These are phyloP conservation scores for Hoplodrina blanda DNA, from an alignment of 2,888 invertebrate species.

Conservation along the genomic window DNA sequence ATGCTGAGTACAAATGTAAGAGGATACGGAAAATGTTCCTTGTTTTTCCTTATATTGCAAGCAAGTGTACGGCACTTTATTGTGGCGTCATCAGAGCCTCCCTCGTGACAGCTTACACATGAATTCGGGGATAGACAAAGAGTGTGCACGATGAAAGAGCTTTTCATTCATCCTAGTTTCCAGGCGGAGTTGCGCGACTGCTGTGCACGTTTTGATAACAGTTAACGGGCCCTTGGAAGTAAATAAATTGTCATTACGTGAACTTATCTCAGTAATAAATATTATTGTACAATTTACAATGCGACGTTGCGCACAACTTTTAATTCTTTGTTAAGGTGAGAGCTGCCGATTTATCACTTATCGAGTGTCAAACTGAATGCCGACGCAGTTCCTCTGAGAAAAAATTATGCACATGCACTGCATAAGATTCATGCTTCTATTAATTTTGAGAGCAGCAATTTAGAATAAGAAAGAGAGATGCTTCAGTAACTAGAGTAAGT, in stretches of 20 bases:
- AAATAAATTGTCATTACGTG: slow-evolving; percentile 60
- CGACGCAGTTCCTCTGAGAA: slow-evolving; percentile 13
- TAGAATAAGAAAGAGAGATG: slow-evolving; percentile 40
- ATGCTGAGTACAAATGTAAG: slow-evolving; percentile 53
- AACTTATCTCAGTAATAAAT: slow-evolving; percentile 57
- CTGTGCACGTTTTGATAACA: slow-evolving; percentile 77
- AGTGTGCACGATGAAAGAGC: slow-evolving; percentile 80
- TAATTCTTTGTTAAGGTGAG: slow-evolving; percentile 41
- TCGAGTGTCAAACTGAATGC: slow-evolving; percentile 14
- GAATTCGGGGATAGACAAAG: slow-evolving; percentile 84
- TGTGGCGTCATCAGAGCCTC: slow-evolving; percentile 77
- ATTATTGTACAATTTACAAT: slow-evolving; percentile 54
- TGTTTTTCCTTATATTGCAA: slow-evolving; percentile 66
- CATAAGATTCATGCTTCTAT: slow-evolving; percentile 31
- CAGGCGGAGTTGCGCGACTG: slow-evolving; percentile 69
- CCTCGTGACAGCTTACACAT: slow-evolving; percentile 80
- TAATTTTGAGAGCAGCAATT: slow-evolving; percentile 31
- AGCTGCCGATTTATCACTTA: slow-evolving; percentile 48
- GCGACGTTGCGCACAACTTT: slow-evolving; percentile 30
- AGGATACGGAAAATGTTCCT: slow-evolving; percentile 43
- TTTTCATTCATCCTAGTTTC: slow-evolving; percentile 75
- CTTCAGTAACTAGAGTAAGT: slow-evolving; percentile 17
- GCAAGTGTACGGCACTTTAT: slow-evolving; percentile 77
- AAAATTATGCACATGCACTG: slow-evolving; percentile 48
- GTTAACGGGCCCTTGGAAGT: slow-evolving; percentile 72